Evolutionary conservation across 2,113 vertebrate genomes (phyloP), one percentile per base, ranked within the genome.

Genomic region (Nanger granti): DNA sequence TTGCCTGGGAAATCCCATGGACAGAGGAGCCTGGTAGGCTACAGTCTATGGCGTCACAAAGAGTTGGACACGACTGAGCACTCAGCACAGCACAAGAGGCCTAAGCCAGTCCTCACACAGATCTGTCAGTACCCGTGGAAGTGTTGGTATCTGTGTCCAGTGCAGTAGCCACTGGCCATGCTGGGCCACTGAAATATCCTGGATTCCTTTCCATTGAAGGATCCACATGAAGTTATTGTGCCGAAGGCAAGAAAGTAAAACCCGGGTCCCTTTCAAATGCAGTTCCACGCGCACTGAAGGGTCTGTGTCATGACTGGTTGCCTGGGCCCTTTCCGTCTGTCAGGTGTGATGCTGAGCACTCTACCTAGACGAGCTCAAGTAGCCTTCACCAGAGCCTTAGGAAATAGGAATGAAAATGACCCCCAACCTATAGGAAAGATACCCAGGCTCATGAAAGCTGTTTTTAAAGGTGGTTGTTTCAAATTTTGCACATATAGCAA

Each of bases 41-140:
- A 44, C 41, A 79, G 22, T 44, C 73, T 7, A 14, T 2, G 24
- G 41, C 12, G 24, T 44, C 2, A 6, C 24, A 44, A 44, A 28
- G 41, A 28, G 73, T 2, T 4, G 24, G 41, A 79, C 73, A 8
- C 0, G 37, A 8, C 41, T 76, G 73, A 28, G 24, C 37, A 4
- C 41, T 44, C 11, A 79, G 73, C 73, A 14, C 24, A 44, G 69
- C 5, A 3, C 20, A 37, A 0, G 34, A 4, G 7, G 5, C 26
- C 13, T 15, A 37, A 54, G 54, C 22, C 54, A 1, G 34, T 15
- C 7, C 54, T 17, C 54, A 37, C 52, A 26, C 54, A 57, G 54
- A 3, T 4, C 52, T 7, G 14, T 85, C 12, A 1, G 12, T 28
- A 34, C 5, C 34, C 4, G 0, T 1, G 54, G 34, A 9, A 5